These are phyloP conservation scores for Rhadinocentrus ornatus DNA, from an alignment of 2,797 vertebrate species.

Conservation along the genomic window DNA sequence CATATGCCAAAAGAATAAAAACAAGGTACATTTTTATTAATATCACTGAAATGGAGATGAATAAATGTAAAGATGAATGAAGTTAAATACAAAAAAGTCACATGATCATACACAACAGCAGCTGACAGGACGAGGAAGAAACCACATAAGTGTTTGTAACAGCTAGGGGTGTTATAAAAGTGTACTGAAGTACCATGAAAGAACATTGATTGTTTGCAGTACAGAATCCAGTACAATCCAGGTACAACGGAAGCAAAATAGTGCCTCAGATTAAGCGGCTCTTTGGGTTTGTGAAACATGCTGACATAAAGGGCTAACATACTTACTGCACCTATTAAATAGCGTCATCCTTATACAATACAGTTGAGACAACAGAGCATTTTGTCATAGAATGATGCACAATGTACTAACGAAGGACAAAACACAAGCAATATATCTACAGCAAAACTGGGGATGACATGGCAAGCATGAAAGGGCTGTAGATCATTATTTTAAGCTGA, in stretches of 20 bases:
- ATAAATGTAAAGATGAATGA: conserved; percentile 41
- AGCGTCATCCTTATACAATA: conserved; percentile 30
- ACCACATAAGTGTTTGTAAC: conserved; percentile 41
- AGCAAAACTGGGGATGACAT: conserved; percentile 41
- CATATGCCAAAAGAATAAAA: conserved; percentile 62
- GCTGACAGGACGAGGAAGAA: conserved; percentile 39
- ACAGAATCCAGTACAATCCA: conserved; percentile 25
- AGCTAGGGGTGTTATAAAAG: conserved; percentile 39
- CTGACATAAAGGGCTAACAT: conserved; percentile 39
- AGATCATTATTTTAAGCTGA: neutral
- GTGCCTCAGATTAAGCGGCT: conserved; percentile 48
- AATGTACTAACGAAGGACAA: conserved; percentile 57
- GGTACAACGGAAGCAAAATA: conserved; percentile 34
- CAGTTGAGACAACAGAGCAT: conserved; percentile 38
- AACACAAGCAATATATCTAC: conserved; percentile 59
- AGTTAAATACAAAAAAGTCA: conserved; percentile 60
- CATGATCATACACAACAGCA: conserved; percentile 58
- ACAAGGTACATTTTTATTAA: conserved; percentile 60
- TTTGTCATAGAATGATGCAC: conserved; percentile 51
- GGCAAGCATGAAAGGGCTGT: conserved; percentile 13
- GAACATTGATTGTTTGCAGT: conserved; percentile 31
- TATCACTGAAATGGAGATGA: conserved; percentile 54
- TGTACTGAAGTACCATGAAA: conserved; percentile 43
- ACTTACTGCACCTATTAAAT: conserved; percentile 26
- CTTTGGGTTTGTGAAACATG: conserved; percentile 60